Base-by-base conservation (phyloP, 2,113 vertebrate species). In the Rutilus rutilus region DNA sequence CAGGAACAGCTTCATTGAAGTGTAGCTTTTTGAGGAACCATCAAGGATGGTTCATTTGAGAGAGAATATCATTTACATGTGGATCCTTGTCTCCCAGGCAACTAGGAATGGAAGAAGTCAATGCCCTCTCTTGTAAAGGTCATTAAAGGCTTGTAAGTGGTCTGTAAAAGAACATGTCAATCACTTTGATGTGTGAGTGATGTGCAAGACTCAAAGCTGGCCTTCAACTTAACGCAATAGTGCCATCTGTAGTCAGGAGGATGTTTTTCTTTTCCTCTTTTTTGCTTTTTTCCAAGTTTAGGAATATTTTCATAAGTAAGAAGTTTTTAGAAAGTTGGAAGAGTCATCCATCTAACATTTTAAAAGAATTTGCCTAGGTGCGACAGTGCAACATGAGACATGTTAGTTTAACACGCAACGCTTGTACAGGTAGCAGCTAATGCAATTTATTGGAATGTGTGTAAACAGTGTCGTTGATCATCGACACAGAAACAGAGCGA, bases 211-310 rank as follows among this genome's bases (percentile, higher is more conserved):
- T 69, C 33, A 64, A 75, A 78, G 64, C 78, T 42, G 47, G 83
- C 86, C 85, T 39, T 65, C 74, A 91, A 69, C 57, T 90, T 94
- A 88, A 93, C 83, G 84, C 93, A 94, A 94, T 89, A 94, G 86
- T 90, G 92, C 94, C 95, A 94, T 93, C 94, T 96, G 92, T 95
- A 93, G 95, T 91, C 92, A 80, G 86, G 83, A 87, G 84, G 67
- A 33, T 86, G 91, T 89, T 83, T 78, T 65, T 67, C 27, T 42
- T 11, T 47, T 74, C 86, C 12, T 27, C 47, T 65, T 78, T 36
- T 33, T 39, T 23, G 69, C 54, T 67, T 47, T 77, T 7, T 23
- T 60, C 71, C 71, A 19, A 30, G 47, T 57, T 78, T 23, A 39
- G 52, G 17, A 30, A 57, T 45, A 2, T 73, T 45, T 73, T 74